Conservation (phyloP, 2,888 invertebrate species). For the Mystacides longicornis region DNA sequence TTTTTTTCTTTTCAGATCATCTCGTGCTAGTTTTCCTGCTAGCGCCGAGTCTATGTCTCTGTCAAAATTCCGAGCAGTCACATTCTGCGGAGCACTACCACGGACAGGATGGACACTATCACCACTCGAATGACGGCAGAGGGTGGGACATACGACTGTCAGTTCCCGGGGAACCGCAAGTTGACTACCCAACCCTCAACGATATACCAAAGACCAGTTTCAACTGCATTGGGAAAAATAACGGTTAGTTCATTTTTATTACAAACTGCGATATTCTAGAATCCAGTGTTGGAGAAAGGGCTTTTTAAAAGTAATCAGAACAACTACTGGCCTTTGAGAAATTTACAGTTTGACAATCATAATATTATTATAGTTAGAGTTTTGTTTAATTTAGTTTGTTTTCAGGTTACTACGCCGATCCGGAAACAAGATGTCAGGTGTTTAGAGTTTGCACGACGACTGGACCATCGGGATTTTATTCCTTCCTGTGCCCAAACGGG, state of each 20-base stretch:
- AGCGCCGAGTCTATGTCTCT: not conserved
- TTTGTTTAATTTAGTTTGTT: constrained; percentile 17
- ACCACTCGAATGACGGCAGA: constrained; percentile 30
- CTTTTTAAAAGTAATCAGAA: too few species aligned
- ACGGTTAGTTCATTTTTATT: constrained; percentile 39
- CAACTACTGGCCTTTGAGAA: too few species aligned
- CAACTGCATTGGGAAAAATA: constrained; percentile 51
- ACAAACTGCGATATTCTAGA: too few species aligned
- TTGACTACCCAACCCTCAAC: constrained; percentile 56
- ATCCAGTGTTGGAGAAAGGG: not conserved
- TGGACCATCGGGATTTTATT: constrained; percentile 49
- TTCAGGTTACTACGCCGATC: constrained; percentile 60
- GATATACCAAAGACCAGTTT: constrained; percentile 54
- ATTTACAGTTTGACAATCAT: too few species aligned
- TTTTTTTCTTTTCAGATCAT: not conserved
- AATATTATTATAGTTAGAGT: not conserved
- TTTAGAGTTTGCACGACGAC: constrained; percentile 56
- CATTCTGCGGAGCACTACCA: constrained; percentile 9
- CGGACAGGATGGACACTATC: constrained; percentile 32
- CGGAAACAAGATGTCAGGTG: constrained; percentile 57
- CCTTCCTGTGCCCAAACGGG: constrained; percentile 61
- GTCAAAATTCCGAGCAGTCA: not conserved
- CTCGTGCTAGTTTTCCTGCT: not conserved
- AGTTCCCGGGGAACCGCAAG: constrained; percentile 59
- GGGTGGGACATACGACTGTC: constrained; percentile 54